A percentile compares a stretch with the other conserved stretches of the same genome.
Conservation (phyloP, 2,888 invertebrate species). For the Nymphalis polychloros region DNA sequence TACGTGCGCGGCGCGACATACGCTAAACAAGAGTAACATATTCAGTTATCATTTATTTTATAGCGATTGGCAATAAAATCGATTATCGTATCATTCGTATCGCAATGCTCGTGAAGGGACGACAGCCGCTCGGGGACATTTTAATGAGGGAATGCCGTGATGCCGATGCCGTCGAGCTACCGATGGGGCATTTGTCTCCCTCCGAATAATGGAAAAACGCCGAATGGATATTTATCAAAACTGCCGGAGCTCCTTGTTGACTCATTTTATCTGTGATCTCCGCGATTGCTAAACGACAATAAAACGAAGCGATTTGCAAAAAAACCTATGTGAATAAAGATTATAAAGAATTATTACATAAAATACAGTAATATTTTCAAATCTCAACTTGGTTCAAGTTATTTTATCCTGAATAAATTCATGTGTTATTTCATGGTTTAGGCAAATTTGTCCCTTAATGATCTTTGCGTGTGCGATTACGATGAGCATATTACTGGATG, state of each 20-base stretch:
- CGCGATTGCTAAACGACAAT: constrained; percentile 48
- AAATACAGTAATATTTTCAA: not conserved
- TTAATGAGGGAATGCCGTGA: constrained; percentile 75
- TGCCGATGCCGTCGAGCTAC: constrained; percentile 55
- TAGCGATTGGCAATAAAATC: constrained; percentile 70
- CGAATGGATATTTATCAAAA: constrained; percentile 75
- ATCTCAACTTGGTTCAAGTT: not conserved
- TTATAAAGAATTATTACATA: constrained; percentile 1
- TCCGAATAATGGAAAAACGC: constrained; percentile 66
- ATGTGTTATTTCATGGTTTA: constrained; percentile 49
- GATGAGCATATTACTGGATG: constrained; percentile 62
- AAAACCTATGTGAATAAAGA: not conserved
- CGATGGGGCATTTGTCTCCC: constrained; percentile 70
- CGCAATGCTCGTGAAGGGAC: constrained; percentile 54
- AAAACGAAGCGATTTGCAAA: constrained; percentile 37
- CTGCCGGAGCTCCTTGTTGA: constrained; percentile 49
- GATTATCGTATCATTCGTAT: constrained; percentile 59
- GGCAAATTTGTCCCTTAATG: constrained; percentile 67
- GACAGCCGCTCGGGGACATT: constrained; percentile 60
- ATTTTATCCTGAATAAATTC: not conserved
- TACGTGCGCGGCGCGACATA: constrained; percentile 52
- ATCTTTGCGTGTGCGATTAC: constrained; percentile 65
- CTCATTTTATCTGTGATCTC: constrained; percentile 57
- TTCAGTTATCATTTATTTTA: constrained; percentile 59
- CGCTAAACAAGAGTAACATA: constrained; percentile 57